Evolutionary conservation across 2,888 invertebrate genomes (phyloP).

Genomic region (Ophion obscuratus): DNA sequence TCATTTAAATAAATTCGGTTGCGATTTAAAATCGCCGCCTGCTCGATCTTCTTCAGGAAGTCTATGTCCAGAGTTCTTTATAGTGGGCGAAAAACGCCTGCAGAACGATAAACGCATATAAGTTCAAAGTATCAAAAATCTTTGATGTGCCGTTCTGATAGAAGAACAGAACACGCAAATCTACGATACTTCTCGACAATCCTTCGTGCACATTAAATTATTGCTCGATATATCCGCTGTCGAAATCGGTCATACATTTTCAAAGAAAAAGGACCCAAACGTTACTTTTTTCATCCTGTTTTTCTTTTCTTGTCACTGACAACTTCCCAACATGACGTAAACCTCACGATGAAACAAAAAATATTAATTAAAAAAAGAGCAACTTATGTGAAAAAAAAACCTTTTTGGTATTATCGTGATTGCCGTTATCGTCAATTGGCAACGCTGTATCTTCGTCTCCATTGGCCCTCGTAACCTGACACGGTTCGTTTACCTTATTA

Average conservation of each 20-base stretch:
- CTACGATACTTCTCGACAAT: too few relatives aligned
- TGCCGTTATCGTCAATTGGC: slow-evolving; percentile 18
- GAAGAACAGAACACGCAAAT: too few relatives aligned
- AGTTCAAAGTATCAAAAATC: too few relatives aligned
- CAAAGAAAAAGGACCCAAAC: not conserved
- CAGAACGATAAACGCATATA: too few relatives aligned
- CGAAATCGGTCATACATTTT: not conserved
- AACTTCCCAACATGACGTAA: slow-evolving; percentile 10
- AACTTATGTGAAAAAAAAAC: slow-evolving; percentile 14
- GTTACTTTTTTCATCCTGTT: slow-evolving; percentile 1
- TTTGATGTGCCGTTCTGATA: too few relatives aligned
- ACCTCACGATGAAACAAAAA: slow-evolving; percentile 14
- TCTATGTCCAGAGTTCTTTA: too few relatives aligned
- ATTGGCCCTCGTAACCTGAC: slow-evolving; percentile 3
- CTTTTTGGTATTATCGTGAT: slow-evolving; percentile 3
- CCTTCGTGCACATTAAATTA: too few relatives aligned
- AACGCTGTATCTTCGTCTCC: slow-evolving; percentile 18
- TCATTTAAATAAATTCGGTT: too few relatives aligned
- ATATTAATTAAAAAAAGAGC: slow-evolving; percentile 17
- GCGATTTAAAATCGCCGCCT: too few relatives aligned
- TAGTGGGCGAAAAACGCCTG: too few relatives aligned
- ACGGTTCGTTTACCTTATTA: slow-evolving; percentile 9
- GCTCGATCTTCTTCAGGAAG: too few relatives aligned
- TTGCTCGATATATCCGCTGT: not conserved
- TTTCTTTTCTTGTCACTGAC: slow-evolving; percentile 9